Base-by-base conservation (phyloP, 2,888 invertebrate species). In the Cancer borealis region DNA sequence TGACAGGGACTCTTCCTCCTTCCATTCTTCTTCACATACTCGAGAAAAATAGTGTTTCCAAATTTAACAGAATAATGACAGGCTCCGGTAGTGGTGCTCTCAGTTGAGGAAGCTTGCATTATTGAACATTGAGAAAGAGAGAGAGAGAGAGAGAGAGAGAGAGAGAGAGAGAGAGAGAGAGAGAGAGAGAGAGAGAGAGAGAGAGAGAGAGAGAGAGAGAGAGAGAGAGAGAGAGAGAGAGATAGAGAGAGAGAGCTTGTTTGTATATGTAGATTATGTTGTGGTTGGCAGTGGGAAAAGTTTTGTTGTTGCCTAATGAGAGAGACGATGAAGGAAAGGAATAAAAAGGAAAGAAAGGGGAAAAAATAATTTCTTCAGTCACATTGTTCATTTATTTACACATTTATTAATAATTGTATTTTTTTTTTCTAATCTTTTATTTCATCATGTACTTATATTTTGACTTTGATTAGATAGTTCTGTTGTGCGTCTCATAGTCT, bases 151-250 rank as follows among this genome's bases (percentile, higher is more conserved):
- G 66, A 66, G 66, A 17, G 66, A 66, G n/a, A 66, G 66, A 66
- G n/a, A 66, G 66, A 66, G 66, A n/a, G n/a, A 17, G 60, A 60
- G 60, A 60, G 60, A 60, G 60, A 60, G 60, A 60, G 60, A 60
- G 60, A 73, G 73, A 73, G 73, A 73, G 73, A 73, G 73, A 73
- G 73, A 79, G 79, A 79, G 79, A 79, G 79, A 79, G 79, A 79
- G 79, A 79, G 79, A 79, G 79, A 54, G 54, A 54, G 54, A 54
- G 54, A 54, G 54, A 66, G 66, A n/a, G 66, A 66, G 66, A 66
- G 66, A 66, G 66, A 66, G 66, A 73, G 73, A 73, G 73, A 73
- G 73, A 73, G 73, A 73, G 73, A 73, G 73, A 73, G 73, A 73
- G 73, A 73, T n/a, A 73, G 73, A 73, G 73, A 73, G 73, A 73